phyloP scores from a whole-genome alignment of 2,113 vertebrate genomes.

The Promerops cafer region DNA sequence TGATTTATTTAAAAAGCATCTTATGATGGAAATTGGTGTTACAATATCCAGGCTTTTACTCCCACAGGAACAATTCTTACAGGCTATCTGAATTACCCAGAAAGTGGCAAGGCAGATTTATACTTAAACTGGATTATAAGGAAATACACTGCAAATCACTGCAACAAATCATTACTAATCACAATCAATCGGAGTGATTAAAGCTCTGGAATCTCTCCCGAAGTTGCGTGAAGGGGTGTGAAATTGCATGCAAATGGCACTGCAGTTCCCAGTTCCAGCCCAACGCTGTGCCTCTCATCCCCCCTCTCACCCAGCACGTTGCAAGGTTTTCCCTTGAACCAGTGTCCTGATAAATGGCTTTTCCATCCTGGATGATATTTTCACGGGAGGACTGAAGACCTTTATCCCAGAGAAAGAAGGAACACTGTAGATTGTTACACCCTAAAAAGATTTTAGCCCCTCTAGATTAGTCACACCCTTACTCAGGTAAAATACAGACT shows the following conservation, averaged over 20 bases:
- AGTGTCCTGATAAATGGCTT: not conserved
- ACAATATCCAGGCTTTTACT: not conserved
- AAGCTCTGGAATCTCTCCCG: not conserved
- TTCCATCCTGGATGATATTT: not conserved
- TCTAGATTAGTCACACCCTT: not conserved
- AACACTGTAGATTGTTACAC: not conserved
- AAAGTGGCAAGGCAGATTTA: not conserved
- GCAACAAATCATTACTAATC: not conserved
- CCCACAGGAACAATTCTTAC: not conserved
- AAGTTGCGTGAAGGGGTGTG: not conserved
- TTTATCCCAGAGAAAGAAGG: not conserved
- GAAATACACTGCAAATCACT: not conserved
- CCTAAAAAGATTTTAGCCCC: not conserved
- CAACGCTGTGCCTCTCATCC: fast-evolving
- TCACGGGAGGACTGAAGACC: not conserved
- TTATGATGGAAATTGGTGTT: not conserved
- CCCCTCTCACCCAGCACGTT: fast-evolving
- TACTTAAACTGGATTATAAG: not conserved
- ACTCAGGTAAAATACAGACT: not conserved
- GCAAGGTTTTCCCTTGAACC: not conserved
- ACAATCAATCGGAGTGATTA: not conserved
- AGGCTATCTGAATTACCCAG: not conserved
- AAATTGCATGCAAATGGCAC: not conserved
- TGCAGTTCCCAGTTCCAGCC: not conserved
- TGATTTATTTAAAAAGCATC: conserved; percentile 14